phyloP scores from a whole-genome alignment of 2,797 vertebrate species.

The Garrulus glandarius region DNA sequence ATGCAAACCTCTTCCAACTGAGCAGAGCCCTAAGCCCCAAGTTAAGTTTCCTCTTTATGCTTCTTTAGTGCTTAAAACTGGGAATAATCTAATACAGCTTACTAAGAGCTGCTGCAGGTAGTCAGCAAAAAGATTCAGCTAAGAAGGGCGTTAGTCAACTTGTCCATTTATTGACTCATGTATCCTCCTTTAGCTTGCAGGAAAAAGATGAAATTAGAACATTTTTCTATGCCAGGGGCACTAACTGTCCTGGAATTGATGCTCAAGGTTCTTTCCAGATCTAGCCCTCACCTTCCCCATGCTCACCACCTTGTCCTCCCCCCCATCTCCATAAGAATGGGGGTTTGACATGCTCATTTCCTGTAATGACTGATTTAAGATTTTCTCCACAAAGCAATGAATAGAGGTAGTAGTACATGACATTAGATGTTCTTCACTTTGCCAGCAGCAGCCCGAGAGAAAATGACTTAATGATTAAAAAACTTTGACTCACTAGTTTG shows the following conservation, averaged over 20 bases:
- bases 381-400: neutral
- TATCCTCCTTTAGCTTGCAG: neutral
- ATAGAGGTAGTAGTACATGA: neutral
- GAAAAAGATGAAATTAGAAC: neutral
- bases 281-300: neutral
- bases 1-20: neutral
- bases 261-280: neutral
- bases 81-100: neutral
- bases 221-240: neutral
- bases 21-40: neutral
- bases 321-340: neutral
- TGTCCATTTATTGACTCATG: neutral
- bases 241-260: neutral
- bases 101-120: neutral
- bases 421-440: neutral
- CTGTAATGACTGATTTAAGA: neutral
- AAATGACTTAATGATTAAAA: constrained; percentile 28
- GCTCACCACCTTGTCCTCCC: neutral
- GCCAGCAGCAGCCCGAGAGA: neutral
- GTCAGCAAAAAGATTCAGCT: neutral
- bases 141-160: neutral
- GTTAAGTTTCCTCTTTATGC: neutral
- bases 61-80: neutral
- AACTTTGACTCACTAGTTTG: neutral
- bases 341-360: neutral